phyloP scores from a whole-genome alignment of 2,888 invertebrate species.

The Polydrusus cervinus region DNA sequence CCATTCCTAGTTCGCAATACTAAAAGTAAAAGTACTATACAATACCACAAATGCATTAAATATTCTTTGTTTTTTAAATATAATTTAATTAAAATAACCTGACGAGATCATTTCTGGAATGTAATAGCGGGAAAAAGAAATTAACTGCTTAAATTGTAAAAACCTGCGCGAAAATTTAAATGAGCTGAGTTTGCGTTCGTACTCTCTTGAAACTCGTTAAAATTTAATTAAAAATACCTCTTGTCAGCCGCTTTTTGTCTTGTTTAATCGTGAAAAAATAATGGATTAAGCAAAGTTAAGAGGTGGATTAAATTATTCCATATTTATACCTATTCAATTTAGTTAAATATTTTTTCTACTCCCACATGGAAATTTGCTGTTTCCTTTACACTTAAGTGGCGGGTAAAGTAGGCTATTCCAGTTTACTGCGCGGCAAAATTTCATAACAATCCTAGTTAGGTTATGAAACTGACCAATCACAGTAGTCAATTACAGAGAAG shows the following conservation, averaged over 20 bases:
- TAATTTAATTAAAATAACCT: conserved; percentile 34
- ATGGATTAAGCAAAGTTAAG: conserved; percentile 6
- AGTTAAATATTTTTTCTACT: neutral
- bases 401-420: too few species aligned
- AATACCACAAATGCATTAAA: too few species aligned
- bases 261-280: conserved; percentile 27
- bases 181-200: conserved; percentile 21
- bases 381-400: too few species aligned
- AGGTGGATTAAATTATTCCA: neutral
- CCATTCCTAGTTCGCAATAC: too few species aligned
- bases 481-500: too few species aligned
- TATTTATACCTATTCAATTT: neutral
- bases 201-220: conserved; percentile 38
- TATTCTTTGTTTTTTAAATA: neutral
- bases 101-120: conserved; percentile 37
- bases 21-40: neutral
- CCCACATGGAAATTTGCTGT: too few species aligned
- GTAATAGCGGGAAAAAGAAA: conserved; percentile 36
- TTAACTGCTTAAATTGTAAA: conserved; percentile 42
- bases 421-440: too few species aligned
- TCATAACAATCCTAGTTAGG: too few species aligned
- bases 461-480: too few species aligned
- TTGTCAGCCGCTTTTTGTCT: conserved; percentile 31
- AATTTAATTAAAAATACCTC: conserved; percentile 48
- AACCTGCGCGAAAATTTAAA: conserved; percentile 44